Evolutionary conservation across 2,113 vertebrate species (phyloP), one percentile per base, ranked within the genome.

Genomic region (Eurystomus gularis): DNA sequence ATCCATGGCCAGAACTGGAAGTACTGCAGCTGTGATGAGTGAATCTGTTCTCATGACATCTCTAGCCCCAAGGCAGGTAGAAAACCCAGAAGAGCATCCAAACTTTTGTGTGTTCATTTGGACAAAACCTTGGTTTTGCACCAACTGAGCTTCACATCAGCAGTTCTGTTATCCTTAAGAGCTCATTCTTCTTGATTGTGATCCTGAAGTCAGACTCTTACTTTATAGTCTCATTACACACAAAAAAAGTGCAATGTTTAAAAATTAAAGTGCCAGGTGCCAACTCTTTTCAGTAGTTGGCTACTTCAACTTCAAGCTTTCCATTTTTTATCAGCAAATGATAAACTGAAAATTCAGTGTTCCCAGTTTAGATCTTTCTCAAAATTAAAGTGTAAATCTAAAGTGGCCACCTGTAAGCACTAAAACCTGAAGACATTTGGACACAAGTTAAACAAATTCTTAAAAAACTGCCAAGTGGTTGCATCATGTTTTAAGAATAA

Each of bases 341-440:
- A 94, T 94, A 93, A 96, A 91, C 81, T 39, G 83, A 91, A 93
- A 95, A 92, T 94, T 89, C 94, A 94, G 61, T 96, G 95, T 91
- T 96, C 95, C 95, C 96, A 89, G 96, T 91, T 85, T 95, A 96
- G 96, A 89, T 85, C 88, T 96, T 95, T 94, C 83, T 94, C 88
- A 80, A 94, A 97, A 97, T 96, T 96, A 91, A 96, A 94, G 84
- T 91, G 73, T 97, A 96, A 97, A 97, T 97, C 91, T 95, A 40
- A 93, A 94, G 70, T 91, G 68, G 91, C 93, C 96, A 96, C 95
- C 96, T 96, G 96, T 97, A 97, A 91, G 93, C 95, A 95, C 96
- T 96, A 95, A 96, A 96, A 96, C 96, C 96, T 96, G 96, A 94
- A 96, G 95, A 97, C 66, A 89, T 94, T 96, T 96, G 95, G 93